Conservation (phyloP, 2,797 vertebrate species). For the Phrynocephalus guinanensis region DNA sequence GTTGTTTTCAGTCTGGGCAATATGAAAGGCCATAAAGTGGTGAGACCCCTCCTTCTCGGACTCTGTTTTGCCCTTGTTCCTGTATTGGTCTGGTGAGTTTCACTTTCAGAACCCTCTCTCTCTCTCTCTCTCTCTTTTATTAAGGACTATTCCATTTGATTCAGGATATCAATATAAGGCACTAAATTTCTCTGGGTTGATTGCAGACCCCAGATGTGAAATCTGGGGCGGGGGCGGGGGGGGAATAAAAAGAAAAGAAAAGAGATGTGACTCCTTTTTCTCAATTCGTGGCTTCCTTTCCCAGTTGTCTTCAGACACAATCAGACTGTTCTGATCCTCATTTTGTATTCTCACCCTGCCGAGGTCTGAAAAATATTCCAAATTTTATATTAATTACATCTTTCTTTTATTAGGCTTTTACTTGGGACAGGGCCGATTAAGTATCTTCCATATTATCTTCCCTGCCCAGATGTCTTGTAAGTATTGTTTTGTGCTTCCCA, state of each 20-base stretch:
- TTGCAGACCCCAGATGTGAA: too few relatives aligned
- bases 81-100: conserved; percentile 51
- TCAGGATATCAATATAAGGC: too few relatives aligned
- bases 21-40: conserved; percentile 17
- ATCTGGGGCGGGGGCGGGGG: too few relatives aligned
- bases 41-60: background rate
- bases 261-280: too few relatives aligned
- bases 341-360: too few relatives aligned
- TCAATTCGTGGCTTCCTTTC: too few relatives aligned
- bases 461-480: conserved; percentile 73
- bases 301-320: too few relatives aligned
- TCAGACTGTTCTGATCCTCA: too few relatives aligned
- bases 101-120: background rate
- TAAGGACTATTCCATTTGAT: background rate
- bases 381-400: background rate
- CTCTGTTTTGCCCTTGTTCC: background rate
- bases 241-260: too few relatives aligned
- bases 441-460: conserved; percentile 67
- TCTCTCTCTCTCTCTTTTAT: background rate
- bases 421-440: conserved; percentile 37
- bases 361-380: too few relatives aligned
- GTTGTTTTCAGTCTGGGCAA: background rate
- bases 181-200: too few relatives aligned
- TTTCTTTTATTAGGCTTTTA: conserved; percentile 53
- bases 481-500: conserved; percentile 16